Conservation (phyloP, 2,113 vertebrate genomes). For the Python bivittatus region DNA sequence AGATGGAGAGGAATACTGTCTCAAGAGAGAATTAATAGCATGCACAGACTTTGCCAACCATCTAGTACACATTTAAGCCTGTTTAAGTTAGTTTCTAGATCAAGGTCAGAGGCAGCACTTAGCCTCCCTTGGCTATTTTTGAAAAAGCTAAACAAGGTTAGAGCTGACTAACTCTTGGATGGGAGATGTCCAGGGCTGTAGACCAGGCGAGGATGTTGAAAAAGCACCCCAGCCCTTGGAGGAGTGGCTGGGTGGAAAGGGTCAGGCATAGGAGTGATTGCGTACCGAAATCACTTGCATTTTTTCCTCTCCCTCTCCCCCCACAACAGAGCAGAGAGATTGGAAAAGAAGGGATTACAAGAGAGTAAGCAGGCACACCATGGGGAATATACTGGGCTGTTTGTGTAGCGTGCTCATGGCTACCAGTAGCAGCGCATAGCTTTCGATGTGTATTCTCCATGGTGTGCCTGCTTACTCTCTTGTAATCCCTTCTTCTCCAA, state of each 20-base stretch:
- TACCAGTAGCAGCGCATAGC: neutral
- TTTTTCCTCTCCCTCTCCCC: too few species aligned
- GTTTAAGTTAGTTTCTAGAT: neutral
- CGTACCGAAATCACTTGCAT: too few species aligned
- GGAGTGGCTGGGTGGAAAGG: too few species aligned
- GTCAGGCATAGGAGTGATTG: too few species aligned
- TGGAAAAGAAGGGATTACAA: too few species aligned
- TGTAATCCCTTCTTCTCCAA: neutral
- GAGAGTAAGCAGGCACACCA: too few species aligned
- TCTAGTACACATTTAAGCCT: neutral
- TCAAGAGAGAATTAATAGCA: neutral
- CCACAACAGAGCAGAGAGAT: too few species aligned
- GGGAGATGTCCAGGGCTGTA: neutral
- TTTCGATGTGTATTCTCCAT: neutral
- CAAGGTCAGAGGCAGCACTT: neutral
- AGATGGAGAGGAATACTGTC: neutral
- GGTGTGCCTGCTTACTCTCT: neutral
- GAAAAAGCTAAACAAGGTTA: neutral
- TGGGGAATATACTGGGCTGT: too few species aligned
- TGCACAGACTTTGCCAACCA: neutral
- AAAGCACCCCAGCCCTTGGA: neutral
- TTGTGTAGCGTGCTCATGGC: too few species aligned
- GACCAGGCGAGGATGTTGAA: neutral
- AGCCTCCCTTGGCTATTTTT: neutral
- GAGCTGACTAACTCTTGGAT: neutral